These are phyloP conservation scores for Melanotaenia boesemani DNA, from an alignment of 2,797 vertebrate genomes.

Conservation along the genomic window DNA sequence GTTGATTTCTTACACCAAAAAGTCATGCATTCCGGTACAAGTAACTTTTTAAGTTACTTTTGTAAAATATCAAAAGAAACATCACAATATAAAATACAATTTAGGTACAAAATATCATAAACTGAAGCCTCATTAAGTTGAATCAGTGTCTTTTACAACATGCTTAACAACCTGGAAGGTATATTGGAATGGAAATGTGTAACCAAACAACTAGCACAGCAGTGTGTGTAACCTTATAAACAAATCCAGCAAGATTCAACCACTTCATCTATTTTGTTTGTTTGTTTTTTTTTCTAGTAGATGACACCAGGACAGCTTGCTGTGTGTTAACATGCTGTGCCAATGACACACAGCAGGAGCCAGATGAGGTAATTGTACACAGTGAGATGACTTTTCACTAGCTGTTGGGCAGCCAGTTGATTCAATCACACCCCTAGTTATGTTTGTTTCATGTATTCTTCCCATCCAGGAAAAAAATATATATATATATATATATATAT, in stretches of 20 bases:
- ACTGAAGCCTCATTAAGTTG: too few species aligned
- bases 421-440: constrained; percentile 61
- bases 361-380: constrained; percentile 55
- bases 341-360: constrained; percentile 53
- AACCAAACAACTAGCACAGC: background rate
- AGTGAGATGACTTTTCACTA: constrained; percentile 61
- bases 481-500: too few species aligned
- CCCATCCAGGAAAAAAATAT: constrained; percentile 40
- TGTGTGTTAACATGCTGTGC: constrained; percentile 18
- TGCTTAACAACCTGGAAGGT: too few species aligned
- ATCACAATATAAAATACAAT: too few species aligned
- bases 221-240: background rate
- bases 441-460: constrained; percentile 56
- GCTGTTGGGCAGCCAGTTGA: constrained; percentile 48
- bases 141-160: too few species aligned
- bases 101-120: too few species aligned
- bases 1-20: too few species aligned
- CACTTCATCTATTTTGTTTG: constrained; percentile 13
- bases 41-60: too few species aligned
- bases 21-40: too few species aligned
- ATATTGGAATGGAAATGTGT: too few species aligned
- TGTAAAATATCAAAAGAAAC: too few species aligned
- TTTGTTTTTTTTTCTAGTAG: constrained; percentile 35
- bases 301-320: constrained; percentile 5
- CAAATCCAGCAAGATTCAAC: constrained; percentile 30